phyloP scores from a whole-genome alignment of 2,113 vertebrate species.

The Martes martes region DNA sequence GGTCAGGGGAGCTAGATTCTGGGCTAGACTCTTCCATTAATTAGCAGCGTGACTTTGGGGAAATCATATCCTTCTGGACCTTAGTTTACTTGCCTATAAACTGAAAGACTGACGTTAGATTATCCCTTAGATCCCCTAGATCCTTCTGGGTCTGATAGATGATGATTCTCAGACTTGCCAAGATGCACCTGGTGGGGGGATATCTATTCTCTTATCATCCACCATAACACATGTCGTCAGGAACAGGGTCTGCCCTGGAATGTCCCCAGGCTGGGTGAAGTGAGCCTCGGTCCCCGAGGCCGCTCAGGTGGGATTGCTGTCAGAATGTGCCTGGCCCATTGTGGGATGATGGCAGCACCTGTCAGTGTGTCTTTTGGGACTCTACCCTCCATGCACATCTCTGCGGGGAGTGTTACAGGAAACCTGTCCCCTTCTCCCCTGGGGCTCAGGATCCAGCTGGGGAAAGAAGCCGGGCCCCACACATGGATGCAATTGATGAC shows the following conservation, averaged over 20 bases:
- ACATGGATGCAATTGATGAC: not conserved
- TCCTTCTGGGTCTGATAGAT: not conserved
- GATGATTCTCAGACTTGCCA: not conserved
- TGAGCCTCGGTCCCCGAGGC: not conserved
- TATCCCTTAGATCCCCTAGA: not conserved
- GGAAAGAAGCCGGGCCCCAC: not conserved
- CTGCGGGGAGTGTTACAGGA: not conserved
- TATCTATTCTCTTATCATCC: not conserved
- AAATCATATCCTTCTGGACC: not conserved
- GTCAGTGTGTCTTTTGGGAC: not conserved
- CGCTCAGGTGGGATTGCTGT: too few relatives aligned
- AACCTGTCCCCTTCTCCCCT: fast-evolving
- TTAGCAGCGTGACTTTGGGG: not conserved
- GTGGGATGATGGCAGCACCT: fast-evolving
- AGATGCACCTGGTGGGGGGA: not conserved
- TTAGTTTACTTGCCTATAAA: not conserved
- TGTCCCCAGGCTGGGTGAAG: not conserved
- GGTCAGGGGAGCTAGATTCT: not conserved
- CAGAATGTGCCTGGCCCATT: not conserved
- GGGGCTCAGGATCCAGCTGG: not conserved
- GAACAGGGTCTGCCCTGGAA: not conserved
- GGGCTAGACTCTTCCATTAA: not conserved
- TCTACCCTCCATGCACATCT: not conserved
- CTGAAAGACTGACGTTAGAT: not conserved
- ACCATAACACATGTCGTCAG: not conserved